phyloP scores from a whole-genome alignment of 2,113 vertebrate species.

The Phrynocephalus versicolor region DNA sequence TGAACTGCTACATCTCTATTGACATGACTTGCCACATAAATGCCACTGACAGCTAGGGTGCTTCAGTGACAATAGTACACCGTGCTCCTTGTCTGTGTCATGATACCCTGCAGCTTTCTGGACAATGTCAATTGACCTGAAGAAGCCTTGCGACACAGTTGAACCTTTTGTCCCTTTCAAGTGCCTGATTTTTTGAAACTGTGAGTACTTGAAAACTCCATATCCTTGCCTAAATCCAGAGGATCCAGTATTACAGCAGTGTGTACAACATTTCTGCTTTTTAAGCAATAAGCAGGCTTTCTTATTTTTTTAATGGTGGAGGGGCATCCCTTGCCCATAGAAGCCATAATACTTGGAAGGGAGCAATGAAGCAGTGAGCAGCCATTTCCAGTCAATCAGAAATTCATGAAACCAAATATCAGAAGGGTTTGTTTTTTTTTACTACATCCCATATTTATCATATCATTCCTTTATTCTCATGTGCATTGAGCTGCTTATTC shows the following conservation, averaged over 20 bases:
- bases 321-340: not conserved
- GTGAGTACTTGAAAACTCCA: not conserved
- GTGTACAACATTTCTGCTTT: not conserved
- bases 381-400: too few relatives aligned
- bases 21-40: not conserved
- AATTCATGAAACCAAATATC: too few relatives aligned
- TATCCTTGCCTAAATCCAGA: not conserved
- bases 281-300: too few relatives aligned
- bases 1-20: too few relatives aligned
- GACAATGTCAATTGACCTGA: not conserved
- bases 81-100: not conserved
- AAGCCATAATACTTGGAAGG: not conserved
- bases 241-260: not conserved
- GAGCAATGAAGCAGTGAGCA: not conserved
- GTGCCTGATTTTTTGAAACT: not conserved
- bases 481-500: not conserved
- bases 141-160: not conserved
- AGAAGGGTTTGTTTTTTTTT: not conserved
- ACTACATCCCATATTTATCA: too few relatives aligned
- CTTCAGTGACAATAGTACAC: not conserved
- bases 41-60: not conserved
- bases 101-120: not conserved
- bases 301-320: not conserved
- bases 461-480: not conserved
- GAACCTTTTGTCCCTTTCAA: slow-evolving; percentile 1